phyloP scores from a whole-genome alignment of 1,140 invertebrate species.

The Aphaenogaster rudis region DNA sequence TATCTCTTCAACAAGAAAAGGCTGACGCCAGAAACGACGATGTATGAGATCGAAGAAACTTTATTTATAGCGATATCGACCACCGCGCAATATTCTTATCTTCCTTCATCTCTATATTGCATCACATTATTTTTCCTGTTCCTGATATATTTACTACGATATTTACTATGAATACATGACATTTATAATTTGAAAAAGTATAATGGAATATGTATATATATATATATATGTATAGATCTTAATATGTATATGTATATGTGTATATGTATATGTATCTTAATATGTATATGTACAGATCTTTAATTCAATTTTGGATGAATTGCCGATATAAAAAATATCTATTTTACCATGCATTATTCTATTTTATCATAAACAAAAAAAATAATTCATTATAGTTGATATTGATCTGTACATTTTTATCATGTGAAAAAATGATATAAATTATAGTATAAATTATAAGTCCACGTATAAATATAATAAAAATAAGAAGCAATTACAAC shows the following conservation, averaged over 20 bases:
- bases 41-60: constrained; percentile 39
- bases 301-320: no score
- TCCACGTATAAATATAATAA: no score
- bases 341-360: no score
- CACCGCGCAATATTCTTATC: constrained; percentile 16
- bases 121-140: not conserved
- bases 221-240: not conserved
- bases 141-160: not conserved
- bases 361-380: no score
- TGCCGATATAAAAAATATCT: no score
- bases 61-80: constrained; percentile 54
- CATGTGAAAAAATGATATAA: no score
- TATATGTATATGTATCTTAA: not conserved
- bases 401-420: no score
- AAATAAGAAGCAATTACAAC: no score
- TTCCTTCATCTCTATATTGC: not conserved
- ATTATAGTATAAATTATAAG: no score
- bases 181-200: not conserved
- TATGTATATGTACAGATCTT: not conserved
- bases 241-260: not conserved
- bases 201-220: not conserved
- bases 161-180: no score
- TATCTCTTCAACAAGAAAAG: constrained; percentile 50
- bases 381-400: no score
- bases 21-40: constrained; percentile 32